Percentiles rank a stretch among this genome's conserved stretches.
These are phyloP conservation scores for Drosophila prosaltans DNA, from an alignment of 1,140 invertebrate species.

Conservation along the genomic window DNA sequence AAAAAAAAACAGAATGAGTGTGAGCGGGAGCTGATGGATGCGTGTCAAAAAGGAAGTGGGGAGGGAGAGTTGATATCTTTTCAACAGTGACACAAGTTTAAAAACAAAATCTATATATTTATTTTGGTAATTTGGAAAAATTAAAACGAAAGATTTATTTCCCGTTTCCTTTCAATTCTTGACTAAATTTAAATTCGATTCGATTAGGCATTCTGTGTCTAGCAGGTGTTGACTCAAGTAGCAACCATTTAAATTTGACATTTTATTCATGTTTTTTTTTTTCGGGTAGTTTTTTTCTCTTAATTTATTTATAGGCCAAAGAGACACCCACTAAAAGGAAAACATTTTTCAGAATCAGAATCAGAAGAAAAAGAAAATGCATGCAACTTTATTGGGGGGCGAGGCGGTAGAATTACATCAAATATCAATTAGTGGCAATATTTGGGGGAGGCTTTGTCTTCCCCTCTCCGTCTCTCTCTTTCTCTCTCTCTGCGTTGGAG, in stretches of 20 bases:
- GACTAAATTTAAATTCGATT: too few species aligned
- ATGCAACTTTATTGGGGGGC: slow-evolving; percentile 20
- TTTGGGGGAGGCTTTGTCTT: slow-evolving; percentile 21
- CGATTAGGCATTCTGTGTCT: too few species aligned
- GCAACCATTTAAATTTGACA: neutral
- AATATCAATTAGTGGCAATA: slow-evolving; percentile 70
- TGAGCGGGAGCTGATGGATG: too few species aligned
- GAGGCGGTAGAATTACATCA: slow-evolving; percentile 57
- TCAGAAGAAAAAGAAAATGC: neutral
- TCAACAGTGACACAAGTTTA: neutral
- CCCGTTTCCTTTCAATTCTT: too few species aligned
- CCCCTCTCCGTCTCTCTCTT: slow-evolving; percentile 1
- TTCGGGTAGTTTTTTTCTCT: neutral
- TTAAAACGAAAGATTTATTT: neutral
- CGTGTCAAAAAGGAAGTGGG: neutral
- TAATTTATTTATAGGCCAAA: slow-evolving; percentile 3
- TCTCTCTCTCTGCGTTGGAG: slow-evolving; percentile 1
- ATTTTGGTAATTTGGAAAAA: too few species aligned
- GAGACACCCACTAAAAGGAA: slow-evolving; percentile 30
- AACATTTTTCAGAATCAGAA: slow-evolving; percentile 36
- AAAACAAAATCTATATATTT: neutral
- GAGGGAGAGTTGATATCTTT: neutral
- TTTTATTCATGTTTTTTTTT: neutral
- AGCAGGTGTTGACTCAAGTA: neutral
- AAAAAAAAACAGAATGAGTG: too few species aligned